These are phyloP conservation scores for Anastrepha ludens DNA, from an alignment of 1,140 invertebrate genomes.

Conservation along the genomic window DNA sequence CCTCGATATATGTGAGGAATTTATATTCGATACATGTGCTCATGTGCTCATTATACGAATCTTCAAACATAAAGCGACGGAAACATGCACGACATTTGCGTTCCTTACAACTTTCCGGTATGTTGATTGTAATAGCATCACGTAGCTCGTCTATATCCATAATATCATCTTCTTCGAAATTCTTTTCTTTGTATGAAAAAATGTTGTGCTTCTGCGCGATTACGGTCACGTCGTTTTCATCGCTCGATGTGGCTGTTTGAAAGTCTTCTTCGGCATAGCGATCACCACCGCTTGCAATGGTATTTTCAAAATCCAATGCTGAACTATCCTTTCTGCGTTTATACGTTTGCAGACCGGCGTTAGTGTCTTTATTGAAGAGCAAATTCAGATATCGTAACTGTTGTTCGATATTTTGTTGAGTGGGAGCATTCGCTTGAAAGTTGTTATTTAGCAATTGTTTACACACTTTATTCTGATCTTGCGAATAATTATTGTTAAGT, in stretches of 20 bases:
- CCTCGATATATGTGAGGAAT: conserved; percentile 64
- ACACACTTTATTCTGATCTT: conserved; percentile 65
- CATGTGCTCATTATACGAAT: conserved; percentile 66
- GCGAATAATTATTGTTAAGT: conserved; percentile 55
- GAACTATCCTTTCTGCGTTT: background rate
- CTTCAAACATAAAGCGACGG: conserved; percentile 72
- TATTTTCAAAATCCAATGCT: background rate
- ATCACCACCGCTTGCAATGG: conserved; percentile 57
- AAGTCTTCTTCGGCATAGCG: conserved; percentile 64
- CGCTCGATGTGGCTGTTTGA: conserved; percentile 61
- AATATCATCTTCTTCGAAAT: conserved; percentile 72
- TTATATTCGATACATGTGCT: conserved; percentile 69
- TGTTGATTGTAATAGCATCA: conserved; percentile 64
- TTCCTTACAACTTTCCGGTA: conserved; percentile 71
- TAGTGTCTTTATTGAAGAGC: conserved; percentile 65
- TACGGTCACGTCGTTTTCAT: conserved; percentile 63
- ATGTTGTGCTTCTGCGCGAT: conserved; percentile 44
- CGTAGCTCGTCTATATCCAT: conserved; percentile 68
- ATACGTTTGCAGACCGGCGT: background rate
- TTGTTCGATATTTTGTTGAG: conserved; percentile 59
- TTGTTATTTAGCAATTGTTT: conserved; percentile 65
- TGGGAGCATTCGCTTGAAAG: conserved; percentile 43
- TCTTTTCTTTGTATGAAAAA: conserved; percentile 68
- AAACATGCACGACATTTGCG: conserved; percentile 70
- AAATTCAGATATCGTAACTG: conserved; percentile 66